phyloP scores from a whole-genome alignment of 2,888 invertebrate genomes.

The Charanyca ferruginea region DNA sequence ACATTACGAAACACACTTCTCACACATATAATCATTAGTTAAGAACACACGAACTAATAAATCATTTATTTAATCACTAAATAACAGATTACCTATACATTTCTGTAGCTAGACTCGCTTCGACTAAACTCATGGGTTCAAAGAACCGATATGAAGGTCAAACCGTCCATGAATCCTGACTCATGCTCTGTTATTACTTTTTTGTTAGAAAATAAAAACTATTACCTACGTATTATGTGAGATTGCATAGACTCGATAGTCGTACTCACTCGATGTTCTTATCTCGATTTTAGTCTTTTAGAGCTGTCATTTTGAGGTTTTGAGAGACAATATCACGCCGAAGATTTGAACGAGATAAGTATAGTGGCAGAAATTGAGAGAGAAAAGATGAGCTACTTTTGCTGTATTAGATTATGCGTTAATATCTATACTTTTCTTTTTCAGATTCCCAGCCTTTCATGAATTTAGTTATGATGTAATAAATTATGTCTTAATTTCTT shows the following conservation, averaged over 20 bases:
- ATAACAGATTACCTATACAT: constrained; percentile 80
- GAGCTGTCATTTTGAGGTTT: constrained; percentile 39
- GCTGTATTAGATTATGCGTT: too few species aligned
- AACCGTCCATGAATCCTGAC: constrained; percentile 80
- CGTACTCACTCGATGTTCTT: constrained; percentile 44
- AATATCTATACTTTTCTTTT: too few species aligned
- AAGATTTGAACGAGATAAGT: constrained; percentile 18
- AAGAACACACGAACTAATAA: constrained; percentile 46
- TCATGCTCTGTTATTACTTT: constrained; percentile 77
- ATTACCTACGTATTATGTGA: constrained; percentile 55
- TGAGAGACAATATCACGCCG: constrained; percentile 13
- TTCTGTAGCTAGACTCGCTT: constrained; percentile 69
- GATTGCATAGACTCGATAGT: constrained; percentile 55
- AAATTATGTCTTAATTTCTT: too few species aligned
- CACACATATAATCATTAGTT: constrained; percentile 49
- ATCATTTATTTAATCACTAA: constrained; percentile 48
- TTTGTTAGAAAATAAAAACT: constrained; percentile 78
- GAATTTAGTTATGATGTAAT: too few species aligned
- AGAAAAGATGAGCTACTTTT: too few species aligned
- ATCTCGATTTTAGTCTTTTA: constrained; percentile 54
- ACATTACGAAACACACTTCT: constrained; percentile 51
- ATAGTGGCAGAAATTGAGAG: too few species aligned
- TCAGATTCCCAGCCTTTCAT: too few species aligned
- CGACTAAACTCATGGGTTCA: constrained; percentile 77
- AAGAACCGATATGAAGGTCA: constrained; percentile 84